Percentiles rank a stretch among this genome's conserved stretches.
Evolutionary conservation across 1,140 invertebrate species (phyloP).

Genomic region (Bombus affinis): DNA sequence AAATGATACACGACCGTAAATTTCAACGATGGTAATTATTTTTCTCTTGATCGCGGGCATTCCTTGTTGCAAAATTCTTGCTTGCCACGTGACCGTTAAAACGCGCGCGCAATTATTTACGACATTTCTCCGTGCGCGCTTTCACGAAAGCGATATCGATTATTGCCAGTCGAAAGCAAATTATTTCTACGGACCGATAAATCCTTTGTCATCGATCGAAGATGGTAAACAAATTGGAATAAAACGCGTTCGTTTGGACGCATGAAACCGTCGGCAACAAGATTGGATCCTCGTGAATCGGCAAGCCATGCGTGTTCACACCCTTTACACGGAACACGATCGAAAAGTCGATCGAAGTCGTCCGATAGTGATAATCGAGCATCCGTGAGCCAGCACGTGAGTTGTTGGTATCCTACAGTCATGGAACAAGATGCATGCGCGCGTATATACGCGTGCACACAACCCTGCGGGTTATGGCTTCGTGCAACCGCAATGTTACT

Average conservation of each 20-base stretch:
- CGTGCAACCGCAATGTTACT: conserved; percentile 42
- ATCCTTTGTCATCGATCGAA: not conserved
- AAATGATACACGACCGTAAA: conserved; percentile 38
- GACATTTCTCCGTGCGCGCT: not conserved
- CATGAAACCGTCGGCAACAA: not conserved
- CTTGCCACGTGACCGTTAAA: not conserved
- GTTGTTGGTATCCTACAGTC: conserved; percentile 11
- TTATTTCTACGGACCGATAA: not conserved
- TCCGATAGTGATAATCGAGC: conserved; percentile 58
- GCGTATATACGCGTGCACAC: conserved; percentile 13
- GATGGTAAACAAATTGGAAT: not conserved
- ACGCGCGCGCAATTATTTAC: conserved; percentile 21
- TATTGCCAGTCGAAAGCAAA: conserved; percentile 12
- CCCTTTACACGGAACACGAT: conserved; percentile 55
- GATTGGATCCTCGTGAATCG: conserved; percentile 55
- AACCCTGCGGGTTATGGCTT: conserved; percentile 24
- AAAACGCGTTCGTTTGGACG: not conserved
- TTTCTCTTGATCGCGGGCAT: not conserved
- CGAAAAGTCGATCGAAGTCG: conserved; percentile 55
- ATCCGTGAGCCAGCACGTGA: conserved; percentile 16
- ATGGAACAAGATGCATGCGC: conserved; percentile 14
- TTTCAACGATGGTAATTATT: conserved; percentile 24
- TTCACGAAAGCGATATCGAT: conserved; percentile 28
- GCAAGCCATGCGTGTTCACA: conserved; percentile 51
- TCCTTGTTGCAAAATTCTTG: not conserved